phyloP scores from a whole-genome alignment of 2,888 invertebrate genomes.

The Listrodromus nycthemerus region DNA sequence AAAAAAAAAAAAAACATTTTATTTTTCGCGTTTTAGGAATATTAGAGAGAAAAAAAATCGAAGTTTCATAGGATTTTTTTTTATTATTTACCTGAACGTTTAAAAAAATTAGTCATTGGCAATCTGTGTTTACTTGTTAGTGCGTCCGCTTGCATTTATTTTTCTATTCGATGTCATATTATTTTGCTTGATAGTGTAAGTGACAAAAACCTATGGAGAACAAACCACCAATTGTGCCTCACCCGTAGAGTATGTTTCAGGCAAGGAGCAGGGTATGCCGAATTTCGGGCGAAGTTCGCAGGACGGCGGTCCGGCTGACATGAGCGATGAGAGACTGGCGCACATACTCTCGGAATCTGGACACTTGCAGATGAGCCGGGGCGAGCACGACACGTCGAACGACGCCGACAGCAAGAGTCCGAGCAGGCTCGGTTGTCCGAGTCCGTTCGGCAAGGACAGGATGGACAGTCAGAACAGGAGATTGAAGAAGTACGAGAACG shows the following conservation, averaged over 20 bases:
- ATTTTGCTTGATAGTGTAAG: slow-evolving; percentile 58
- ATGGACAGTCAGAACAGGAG: slow-evolving; percentile 88
- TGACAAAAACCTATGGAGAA: slow-evolving; percentile 78
- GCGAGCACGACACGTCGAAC: slow-evolving; percentile 85
- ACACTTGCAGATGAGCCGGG: slow-evolving; percentile 92
- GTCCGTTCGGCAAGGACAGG: slow-evolving; percentile 91
- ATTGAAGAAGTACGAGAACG: slow-evolving; percentile 95
- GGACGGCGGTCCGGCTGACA: slow-evolving; percentile 88
- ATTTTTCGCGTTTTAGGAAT: neutral
- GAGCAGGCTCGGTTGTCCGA: slow-evolving; percentile 90
- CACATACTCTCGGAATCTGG: slow-evolving; percentile 97
- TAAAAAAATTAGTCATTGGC: neutral
- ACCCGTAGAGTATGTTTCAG: slow-evolving; percentile 87
- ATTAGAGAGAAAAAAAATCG: neutral
- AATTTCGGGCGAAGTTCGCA: slow-evolving; percentile 89
- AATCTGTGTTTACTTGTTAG: neutral
- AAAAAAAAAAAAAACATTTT: neutral
- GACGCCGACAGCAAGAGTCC: slow-evolving; percentile 93
- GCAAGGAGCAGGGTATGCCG: slow-evolving; percentile 93
- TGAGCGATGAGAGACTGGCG: slow-evolving; percentile 96
- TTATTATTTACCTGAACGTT: slow-evolving; percentile 16
- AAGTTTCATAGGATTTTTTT: neutral
- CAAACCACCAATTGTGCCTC: slow-evolving; percentile 84
- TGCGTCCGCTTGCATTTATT: neutral
- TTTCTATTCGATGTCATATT: slow-evolving; percentile 27